Base-by-base conservation (phyloP, 2,797 vertebrate species). In the Varecia variegata region DNA sequence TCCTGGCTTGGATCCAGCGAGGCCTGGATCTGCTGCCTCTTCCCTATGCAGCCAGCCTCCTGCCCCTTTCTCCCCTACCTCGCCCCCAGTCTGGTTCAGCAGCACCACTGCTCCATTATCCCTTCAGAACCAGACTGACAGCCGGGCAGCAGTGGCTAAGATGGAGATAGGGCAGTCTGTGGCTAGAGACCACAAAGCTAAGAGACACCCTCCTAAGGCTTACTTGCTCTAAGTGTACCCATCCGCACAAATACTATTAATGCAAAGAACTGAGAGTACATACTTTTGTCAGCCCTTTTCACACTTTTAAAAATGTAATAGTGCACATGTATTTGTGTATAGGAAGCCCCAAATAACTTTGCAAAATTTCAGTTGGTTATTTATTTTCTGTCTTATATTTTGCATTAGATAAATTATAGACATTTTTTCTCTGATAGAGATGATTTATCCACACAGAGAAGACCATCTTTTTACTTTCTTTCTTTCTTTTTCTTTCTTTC, bases 351-450 rank as follows among this genome's bases (percentile, higher is more conserved):
- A 25, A 77, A n/a, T 32, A 82, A 93, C 25, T 35, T 43, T 45
- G 40, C 10, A 94, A 65, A 70, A 68, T 82, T 88, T 84, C 43
- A 85, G 8, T 1, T 74, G 54, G 23, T 21, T 45, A 30, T 70
- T 21, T 45, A 30, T 70, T 92, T 77, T 73, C 35, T 90, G 18
- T 47, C 30, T 81, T 73, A n/a, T 54, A 74, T 54, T 96, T 80
- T 87, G 50, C n/a, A 62, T 58, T 54, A 83, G 58, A 90, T 17
- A 90, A 88, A 70, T 82, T 30, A 71, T 15, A 90, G 12, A 27
- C 32, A 65, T 52, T 52, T 77, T 86, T n/a, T 96, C 13, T 60
- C 67, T 52, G 82, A 71, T 25, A 70, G 13, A 84, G 40, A 27
- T 74, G 58, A 92, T 60, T 90, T 70, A 94, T 35, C 18, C 74